These are phyloP conservation scores for Drosophila austrosaltans DNA, from an alignment of 2,888 invertebrate genomes.

Conservation along the genomic window DNA sequence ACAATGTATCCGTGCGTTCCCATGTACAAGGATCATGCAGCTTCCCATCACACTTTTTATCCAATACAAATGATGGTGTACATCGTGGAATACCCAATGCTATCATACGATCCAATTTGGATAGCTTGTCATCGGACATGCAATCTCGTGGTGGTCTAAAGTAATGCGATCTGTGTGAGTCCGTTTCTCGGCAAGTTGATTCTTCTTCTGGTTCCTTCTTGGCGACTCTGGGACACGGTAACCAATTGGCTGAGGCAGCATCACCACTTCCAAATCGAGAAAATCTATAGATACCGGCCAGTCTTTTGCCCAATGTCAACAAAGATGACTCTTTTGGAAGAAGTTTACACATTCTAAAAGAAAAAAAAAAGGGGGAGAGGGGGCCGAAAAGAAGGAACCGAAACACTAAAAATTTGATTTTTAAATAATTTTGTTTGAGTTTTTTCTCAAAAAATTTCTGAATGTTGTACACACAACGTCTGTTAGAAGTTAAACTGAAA, in stretches of 20 bases:
- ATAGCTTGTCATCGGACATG: neutral
- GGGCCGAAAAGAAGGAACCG: no score
- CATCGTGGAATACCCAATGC: neutral
- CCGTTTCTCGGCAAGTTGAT: neutral
- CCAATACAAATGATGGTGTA: neutral
- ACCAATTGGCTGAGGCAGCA: neutral
- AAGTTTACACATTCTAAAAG: neutral
- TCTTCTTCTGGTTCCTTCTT: neutral
- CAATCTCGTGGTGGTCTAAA: neutral
- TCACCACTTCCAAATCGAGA: neutral
- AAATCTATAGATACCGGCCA: neutral
- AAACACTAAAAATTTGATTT: neutral
- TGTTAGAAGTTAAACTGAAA: neutral
- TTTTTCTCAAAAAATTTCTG: neutral
- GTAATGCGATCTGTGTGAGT: neutral
- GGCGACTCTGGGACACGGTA: neutral
- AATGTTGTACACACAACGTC: neutral
- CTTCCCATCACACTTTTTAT: neutral
- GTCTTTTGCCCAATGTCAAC: neutral
- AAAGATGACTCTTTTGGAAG: neutral
- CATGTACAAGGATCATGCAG: conserved; percentile 5
- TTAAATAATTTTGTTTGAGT: neutral
- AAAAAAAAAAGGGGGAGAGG: no score
- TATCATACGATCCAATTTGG: neutral
- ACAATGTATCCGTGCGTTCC: conserved; percentile 29